phyloP scores from a whole-genome alignment of 2,797 vertebrate genomes.

The Bucorvus abyssinicus region DNA sequence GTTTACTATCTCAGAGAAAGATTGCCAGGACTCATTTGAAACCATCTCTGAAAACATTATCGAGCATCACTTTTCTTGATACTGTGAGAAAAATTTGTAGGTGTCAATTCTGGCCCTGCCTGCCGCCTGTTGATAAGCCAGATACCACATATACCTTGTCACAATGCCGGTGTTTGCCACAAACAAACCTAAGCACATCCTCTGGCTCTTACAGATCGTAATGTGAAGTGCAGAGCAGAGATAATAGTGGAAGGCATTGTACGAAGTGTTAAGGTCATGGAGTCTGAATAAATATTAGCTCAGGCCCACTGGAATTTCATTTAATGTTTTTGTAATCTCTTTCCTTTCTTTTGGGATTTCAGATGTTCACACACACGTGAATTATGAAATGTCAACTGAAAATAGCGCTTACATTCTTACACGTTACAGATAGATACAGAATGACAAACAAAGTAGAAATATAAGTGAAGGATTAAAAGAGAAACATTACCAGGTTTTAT shows the following conservation, averaged over 20 bases:
- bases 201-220: not conserved
- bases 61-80: not conserved
- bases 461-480: not conserved
- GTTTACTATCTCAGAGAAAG: not conserved
- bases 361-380: not conserved
- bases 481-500: not conserved
- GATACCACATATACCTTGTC: not conserved
- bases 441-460: not conserved
- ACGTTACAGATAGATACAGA: not conserved
- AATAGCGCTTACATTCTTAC: not conserved
- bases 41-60: not conserved
- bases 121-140: slow-evolving; percentile 11
- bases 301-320: not conserved
- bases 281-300: slow-evolving; percentile 42
- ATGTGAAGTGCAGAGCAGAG: not conserved
- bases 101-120: not conserved
- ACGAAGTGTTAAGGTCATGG: slow-evolving; percentile 1
- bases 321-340: slow-evolving; percentile 29
- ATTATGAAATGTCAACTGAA: slow-evolving; percentile 26
- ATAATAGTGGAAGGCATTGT: not conserved
- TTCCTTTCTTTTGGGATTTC: slow-evolving; percentile 23
- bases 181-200: not conserved
- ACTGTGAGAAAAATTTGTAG: not conserved
- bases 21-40: not conserved
- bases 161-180: not conserved